These are phyloP conservation scores for Heliconius hermathena DNA, from an alignment of 1,140 invertebrate species.

Conservation along the genomic window DNA sequence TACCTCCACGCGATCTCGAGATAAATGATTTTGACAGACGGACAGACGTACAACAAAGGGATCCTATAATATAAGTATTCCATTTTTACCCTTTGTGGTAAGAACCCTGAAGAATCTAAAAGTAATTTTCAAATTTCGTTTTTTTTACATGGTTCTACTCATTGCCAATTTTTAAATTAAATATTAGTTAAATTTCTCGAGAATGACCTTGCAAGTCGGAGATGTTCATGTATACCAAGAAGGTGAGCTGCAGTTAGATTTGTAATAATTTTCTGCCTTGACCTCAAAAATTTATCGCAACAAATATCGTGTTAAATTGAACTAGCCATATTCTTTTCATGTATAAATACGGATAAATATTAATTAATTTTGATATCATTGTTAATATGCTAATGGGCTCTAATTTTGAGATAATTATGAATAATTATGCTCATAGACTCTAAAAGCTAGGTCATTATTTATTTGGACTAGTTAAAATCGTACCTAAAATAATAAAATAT, in stretches of 20 bases:
- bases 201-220: background rate
- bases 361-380: background rate
- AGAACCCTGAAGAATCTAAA: no score
- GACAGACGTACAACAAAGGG: no score
- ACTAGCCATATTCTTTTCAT: background rate
- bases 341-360: background rate
- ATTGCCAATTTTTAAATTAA: background rate
- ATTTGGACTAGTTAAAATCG: no score
- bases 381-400: background rate
- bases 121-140: no score
- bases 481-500: no score
- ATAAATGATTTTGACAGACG: no score
- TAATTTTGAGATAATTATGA: background rate
- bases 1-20: no score
- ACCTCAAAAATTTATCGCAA: background rate
- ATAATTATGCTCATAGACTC: background rate
- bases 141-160: no score
- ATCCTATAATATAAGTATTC: no score
- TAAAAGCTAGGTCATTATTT: no score
- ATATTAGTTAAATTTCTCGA: background rate
- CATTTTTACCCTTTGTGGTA: no score
- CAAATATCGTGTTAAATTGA: background rate
- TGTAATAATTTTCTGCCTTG: background rate
- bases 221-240: constrained; percentile 9
- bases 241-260: background rate